phyloP scores from a whole-genome alignment of 2,113 vertebrate species.

The Crotophaga sulcirostris region DNA sequence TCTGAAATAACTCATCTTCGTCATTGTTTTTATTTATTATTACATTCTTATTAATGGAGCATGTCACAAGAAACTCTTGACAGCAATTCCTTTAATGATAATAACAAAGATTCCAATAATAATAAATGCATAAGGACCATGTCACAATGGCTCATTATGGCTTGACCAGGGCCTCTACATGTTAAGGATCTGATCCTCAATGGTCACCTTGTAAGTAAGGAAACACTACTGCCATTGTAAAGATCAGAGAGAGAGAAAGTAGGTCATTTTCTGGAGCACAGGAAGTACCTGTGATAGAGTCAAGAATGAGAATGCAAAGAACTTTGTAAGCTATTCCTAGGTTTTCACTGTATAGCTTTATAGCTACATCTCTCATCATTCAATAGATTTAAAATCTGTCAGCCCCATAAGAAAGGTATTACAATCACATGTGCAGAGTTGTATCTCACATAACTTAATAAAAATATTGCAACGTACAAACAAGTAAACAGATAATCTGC shows the following conservation, averaged over 20 bases:
- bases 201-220: background rate
- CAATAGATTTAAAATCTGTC: background rate
- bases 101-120: background rate
- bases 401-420: background rate
- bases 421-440: background rate
- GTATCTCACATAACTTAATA: background rate
- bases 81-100: background rate
- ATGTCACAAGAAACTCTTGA: background rate
- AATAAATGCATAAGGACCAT: background rate
- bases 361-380: background rate
- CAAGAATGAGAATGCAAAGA: background rate
- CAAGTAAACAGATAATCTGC: background rate
- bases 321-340: background rate
- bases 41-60: background rate
- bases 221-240: background rate
- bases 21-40: background rate
- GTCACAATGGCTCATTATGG: background rate
- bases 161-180: background rate
- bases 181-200: background rate
- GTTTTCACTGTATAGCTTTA: background rate
- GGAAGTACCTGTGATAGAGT: background rate
- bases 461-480: background rate
- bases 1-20: background rate
- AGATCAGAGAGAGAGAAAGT: background rate
- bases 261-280: background rate